Conservation (phyloP, 2,797 vertebrate species). For the Xyrichtys novacula region DNA sequence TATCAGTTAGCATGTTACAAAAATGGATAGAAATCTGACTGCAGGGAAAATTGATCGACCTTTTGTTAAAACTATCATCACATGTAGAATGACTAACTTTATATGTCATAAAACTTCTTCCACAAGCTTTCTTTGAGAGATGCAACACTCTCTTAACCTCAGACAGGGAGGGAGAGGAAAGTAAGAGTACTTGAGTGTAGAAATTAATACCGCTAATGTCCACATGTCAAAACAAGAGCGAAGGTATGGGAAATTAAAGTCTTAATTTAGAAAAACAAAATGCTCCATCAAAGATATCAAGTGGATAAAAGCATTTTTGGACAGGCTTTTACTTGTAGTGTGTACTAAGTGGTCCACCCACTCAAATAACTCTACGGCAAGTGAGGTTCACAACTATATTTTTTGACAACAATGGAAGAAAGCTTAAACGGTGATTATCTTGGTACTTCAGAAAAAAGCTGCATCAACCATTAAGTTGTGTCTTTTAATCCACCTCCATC, state of each 20-base stretch:
- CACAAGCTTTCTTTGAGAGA: too few species aligned
- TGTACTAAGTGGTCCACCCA: constrained; percentile 10
- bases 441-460: background rate
- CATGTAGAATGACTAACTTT: too few species aligned
- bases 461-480: background rate
- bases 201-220: background rate
- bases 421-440: background rate
- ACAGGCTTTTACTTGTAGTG: background rate
- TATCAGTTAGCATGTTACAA: too few species aligned
- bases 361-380: constrained; percentile 7
- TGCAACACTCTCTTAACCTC: too few species aligned
- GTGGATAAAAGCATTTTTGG: background rate
- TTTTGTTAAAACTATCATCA: too few species aligned
- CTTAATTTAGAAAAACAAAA: background rate
- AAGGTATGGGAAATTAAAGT: background rate
- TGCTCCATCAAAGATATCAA: background rate
- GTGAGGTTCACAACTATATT: background rate
- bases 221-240: background rate
- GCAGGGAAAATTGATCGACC: too few species aligned
- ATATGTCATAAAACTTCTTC: too few species aligned
- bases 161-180: too few species aligned
- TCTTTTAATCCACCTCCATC: background rate
- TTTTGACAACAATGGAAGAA: background rate
- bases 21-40: too few species aligned
- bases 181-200: too few species aligned